phyloP scores from a whole-genome alignment of 2,113 vertebrate species.

The Eptesicus fuscus region DNA sequence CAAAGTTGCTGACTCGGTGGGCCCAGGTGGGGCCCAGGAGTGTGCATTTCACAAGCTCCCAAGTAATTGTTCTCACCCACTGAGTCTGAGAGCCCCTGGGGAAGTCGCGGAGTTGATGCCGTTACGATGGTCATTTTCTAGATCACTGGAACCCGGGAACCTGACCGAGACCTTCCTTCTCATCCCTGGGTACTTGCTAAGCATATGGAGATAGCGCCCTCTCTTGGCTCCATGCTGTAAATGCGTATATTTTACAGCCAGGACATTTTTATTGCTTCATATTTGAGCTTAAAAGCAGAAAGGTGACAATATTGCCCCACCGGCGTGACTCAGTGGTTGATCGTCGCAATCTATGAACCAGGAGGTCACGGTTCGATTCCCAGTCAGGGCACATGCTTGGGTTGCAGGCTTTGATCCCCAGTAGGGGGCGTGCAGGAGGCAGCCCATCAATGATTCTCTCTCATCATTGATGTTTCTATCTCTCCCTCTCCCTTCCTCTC shows the following conservation, averaged over 20 bases:
- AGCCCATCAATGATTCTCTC: too few relatives aligned
- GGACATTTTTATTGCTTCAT: too few relatives aligned
- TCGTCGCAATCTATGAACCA: too few relatives aligned
- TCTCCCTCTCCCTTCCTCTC: too few relatives aligned
- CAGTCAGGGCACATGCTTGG: too few relatives aligned
- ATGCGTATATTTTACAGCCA: not conserved
- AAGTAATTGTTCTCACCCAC: not conserved
- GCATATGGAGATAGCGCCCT: constrained; percentile 59
- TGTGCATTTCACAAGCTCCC: not conserved
- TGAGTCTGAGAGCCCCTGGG: not conserved
- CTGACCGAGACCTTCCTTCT: not conserved
- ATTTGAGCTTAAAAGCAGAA: too few relatives aligned
- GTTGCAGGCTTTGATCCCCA: too few relatives aligned
- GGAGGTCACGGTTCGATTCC: too few relatives aligned
- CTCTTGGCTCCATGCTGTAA: constrained; percentile 57
- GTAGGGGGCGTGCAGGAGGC: too few relatives aligned
- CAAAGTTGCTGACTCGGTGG: not conserved
- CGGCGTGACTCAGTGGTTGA: too few relatives aligned
- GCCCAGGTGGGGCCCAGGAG: not conserved
- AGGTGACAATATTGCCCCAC: too few relatives aligned
- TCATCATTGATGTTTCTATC: too few relatives aligned
- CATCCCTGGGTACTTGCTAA: not conserved
- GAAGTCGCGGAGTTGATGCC: not conserved
- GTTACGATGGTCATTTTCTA: not conserved
- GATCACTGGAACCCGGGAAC: not conserved